Conservation (phyloP, 2,113 vertebrate genomes). For the Neogobius melanostomus region DNA sequence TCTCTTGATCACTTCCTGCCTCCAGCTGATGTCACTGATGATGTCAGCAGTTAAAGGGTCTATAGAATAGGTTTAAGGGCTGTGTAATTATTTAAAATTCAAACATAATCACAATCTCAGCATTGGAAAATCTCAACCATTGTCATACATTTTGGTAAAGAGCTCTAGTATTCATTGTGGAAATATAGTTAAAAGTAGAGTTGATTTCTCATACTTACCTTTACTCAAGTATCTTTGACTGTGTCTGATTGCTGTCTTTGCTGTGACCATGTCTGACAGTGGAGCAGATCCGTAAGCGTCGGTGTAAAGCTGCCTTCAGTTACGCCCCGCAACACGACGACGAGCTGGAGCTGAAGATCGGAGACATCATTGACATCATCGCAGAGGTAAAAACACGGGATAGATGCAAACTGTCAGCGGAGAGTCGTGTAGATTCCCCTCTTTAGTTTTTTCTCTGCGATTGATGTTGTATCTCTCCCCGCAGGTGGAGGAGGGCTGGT, state of each 20-base stretch:
- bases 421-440: no score
- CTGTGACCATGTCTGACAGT: conserved; percentile 60
- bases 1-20: no score
- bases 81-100: no score
- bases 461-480: conserved; percentile 20
- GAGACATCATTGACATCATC: conserved; percentile 93
- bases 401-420: neutral
- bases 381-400: conserved; percentile 80
- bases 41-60: no score
- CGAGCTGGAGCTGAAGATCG: conserved; percentile 94
- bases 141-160: no score
- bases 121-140: no score
- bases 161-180: no score
- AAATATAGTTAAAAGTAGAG: no score
- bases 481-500: conserved; percentile 98
- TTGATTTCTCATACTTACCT: neutral
- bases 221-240: neutral
- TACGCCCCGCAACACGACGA: conserved; percentile 97
- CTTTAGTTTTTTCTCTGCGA: no score
- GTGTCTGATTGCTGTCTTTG: neutral
- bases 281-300: conserved; percentile 87
- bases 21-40: no score
- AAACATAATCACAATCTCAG: no score
- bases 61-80: no score
- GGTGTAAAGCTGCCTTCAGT: conserved; percentile 97